phyloP scores from a whole-genome alignment of 2,797 vertebrate species.

The Dendrocincla tyrannina region DNA sequence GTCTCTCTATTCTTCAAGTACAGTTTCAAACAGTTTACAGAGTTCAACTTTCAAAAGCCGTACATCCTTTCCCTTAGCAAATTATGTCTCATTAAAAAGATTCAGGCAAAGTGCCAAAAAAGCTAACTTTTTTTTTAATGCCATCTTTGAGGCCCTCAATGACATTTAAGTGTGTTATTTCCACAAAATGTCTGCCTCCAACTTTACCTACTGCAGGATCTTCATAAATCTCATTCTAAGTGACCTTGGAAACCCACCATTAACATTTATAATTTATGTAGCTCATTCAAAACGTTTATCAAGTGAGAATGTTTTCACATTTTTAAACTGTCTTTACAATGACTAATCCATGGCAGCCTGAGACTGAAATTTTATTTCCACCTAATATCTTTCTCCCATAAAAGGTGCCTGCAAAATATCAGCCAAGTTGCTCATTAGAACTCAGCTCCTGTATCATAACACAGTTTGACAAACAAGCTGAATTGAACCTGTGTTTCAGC shows the following conservation, averaged over 20 bases:
- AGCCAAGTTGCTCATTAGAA: not conserved
- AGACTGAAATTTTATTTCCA: conserved; percentile 9
- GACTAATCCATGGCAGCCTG: not conserved
- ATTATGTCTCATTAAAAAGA: not conserved
- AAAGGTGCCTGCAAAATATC: not conserved
- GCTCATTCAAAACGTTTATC: not conserved
- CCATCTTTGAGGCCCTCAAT: not conserved
- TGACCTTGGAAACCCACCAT: not conserved
- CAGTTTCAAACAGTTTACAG: not conserved
- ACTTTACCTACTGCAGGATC: not conserved
- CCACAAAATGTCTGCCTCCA: not conserved
- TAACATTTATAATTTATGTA: not conserved
- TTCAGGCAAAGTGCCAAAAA: not conserved
- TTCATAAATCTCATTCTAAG: not conserved
- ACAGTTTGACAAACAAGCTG: not conserved
- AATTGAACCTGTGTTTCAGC: not conserved
- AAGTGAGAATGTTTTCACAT: not conserved
- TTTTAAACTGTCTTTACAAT: not conserved
- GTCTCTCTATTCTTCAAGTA: not conserved
- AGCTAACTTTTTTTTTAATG: not conserved
- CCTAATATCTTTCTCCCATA: not conserved
- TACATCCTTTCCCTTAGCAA: not conserved
- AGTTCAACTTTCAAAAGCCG: not conserved
- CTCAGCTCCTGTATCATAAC: not conserved
- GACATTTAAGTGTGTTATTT: not conserved